Conservation (phyloP, 2,888 invertebrate species). For the Melieria crassipennis region DNA sequence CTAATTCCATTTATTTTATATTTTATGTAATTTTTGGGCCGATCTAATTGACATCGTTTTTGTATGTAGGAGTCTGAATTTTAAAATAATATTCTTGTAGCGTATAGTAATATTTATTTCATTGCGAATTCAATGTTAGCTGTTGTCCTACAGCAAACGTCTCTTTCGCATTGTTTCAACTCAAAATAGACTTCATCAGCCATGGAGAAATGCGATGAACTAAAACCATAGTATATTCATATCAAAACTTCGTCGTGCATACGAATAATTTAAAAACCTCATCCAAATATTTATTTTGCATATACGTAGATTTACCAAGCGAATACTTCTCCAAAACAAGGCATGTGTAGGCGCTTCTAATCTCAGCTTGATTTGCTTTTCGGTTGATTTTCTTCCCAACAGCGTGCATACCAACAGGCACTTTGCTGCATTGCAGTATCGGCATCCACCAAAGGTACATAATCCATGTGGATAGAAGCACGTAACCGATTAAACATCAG, state of each 20-base stretch:
- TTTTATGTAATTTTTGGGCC: no score
- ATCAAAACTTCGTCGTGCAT: no score
- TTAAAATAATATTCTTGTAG: no score
- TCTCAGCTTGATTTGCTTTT: background rate
- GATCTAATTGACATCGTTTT: no score
- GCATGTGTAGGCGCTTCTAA: background rate
- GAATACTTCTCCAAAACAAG: constrained; percentile 1
- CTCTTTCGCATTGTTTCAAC: constrained; percentile 2
- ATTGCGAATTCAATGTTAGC: no score
- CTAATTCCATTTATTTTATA: no score
- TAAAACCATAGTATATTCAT: no score
- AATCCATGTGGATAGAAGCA: constrained; percentile 68
- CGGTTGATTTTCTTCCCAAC: constrained; percentile 55
- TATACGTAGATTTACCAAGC: background rate
- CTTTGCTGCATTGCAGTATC: constrained; percentile 57
- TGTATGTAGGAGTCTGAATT: no score
- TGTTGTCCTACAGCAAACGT: no score
- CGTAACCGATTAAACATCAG: constrained; percentile 71
- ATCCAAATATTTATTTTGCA: constrained; percentile 37
- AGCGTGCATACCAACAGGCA: constrained; percentile 62
- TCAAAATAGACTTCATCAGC: no score
- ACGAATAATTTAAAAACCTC: constrained; percentile 4
- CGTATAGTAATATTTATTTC: no score
- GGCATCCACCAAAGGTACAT: constrained; percentile 61
- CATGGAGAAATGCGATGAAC: no score